Evolutionary conservation across 2,113 vertebrate genomes (phyloP), one percentile per base, ranked within the genome.

Genomic region (Sitta europaea): DNA sequence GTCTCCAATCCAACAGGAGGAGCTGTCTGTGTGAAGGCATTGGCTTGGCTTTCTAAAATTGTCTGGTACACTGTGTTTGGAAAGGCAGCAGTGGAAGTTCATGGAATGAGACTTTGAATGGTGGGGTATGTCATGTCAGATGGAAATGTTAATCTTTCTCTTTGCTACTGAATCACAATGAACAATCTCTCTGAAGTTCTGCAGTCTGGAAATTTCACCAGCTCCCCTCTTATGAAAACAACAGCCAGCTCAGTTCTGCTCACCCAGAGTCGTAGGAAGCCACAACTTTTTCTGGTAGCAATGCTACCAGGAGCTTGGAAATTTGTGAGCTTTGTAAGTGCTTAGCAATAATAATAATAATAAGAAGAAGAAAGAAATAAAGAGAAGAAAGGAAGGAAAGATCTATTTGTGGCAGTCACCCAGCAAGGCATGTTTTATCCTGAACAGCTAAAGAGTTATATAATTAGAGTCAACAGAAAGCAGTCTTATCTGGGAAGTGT

Each of bases 381-480:
- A 10, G 8, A 22, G 35, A 38, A 45, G 10, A 22, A 14, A 54
- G 13, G 25, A 13, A n/a, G 24, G 5, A 62, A 22, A 76, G 62
- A 75, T 67, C 47, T 91, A n/a, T 92, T 61, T 92, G 75, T 38
- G 13, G 66, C 50, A 95, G 66, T 72, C 50, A 93, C 51, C n/a
- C 90, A 95, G 62, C 29, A 45, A 95, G 54, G 65, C 73, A 93
- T 94, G 45, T 90, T 96, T 94, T 45, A 92, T 84, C 87, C 72
- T 86, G 65, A 96, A 66, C 59, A 82, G 61, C 61, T 85, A 51
- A 92, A 79, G 54, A 90, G 36, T 88, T 95, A 75, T 38, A 68
- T 76, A 94, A 95, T 88, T 79, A 90, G 28, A 92, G 67, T 43
- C 95, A 95, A 76, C 35, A 86, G 65, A 94, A 92, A 92, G 38